phyloP scores from a whole-genome alignment of 2,888 invertebrate species.

The Scaptomyza parva region DNA sequence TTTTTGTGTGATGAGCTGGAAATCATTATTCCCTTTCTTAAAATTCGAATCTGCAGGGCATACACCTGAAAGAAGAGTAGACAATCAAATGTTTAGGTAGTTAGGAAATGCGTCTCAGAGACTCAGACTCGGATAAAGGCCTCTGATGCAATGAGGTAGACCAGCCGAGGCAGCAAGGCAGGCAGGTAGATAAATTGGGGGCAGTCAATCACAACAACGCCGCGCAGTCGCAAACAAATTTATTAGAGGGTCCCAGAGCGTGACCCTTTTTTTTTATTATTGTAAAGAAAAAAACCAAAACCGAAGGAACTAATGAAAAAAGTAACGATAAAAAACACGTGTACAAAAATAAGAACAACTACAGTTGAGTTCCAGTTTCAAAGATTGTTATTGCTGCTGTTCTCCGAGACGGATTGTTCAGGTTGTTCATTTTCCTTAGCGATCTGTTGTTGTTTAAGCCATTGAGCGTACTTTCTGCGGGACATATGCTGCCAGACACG shows the following conservation, averaged over 20 bases:
- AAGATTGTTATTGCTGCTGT: slow-evolving; percentile 1
- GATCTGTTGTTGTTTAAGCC: slow-evolving; percentile 89
- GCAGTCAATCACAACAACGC: slow-evolving; percentile 71
- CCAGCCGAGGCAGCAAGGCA: too few species aligned
- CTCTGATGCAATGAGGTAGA: slow-evolving; percentile 5
- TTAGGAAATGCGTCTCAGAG: slow-evolving; percentile 25
- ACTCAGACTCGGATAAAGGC: slow-evolving; percentile 27
- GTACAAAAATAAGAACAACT: slow-evolving; percentile 19
- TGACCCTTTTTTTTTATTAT: slow-evolving; percentile 59
- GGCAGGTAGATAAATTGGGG: slow-evolving; percentile 63
- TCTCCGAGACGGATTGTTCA: not conserved
- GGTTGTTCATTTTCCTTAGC: not conserved
- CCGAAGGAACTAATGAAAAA: slow-evolving; percentile 18
- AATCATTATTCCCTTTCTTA: not conserved
- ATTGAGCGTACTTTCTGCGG: slow-evolving; percentile 95
- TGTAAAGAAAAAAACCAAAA: slow-evolving; percentile 16
- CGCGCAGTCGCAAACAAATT: slow-evolving; percentile 62
- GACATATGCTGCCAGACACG: slow-evolving; percentile 97
- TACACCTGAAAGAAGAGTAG: slow-evolving; percentile 1
- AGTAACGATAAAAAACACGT: slow-evolving; percentile 28
- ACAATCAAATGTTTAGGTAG: slow-evolving; percentile 49
- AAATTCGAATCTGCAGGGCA: not conserved
- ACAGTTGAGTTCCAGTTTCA: slow-evolving; percentile 34
- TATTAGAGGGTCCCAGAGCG: slow-evolving; percentile 60
- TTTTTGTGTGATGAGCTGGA: not conserved